These are phyloP conservation scores for Ganaspis brasiliensis DNA, from an alignment of 2,888 invertebrate species.

Conservation along the genomic window DNA sequence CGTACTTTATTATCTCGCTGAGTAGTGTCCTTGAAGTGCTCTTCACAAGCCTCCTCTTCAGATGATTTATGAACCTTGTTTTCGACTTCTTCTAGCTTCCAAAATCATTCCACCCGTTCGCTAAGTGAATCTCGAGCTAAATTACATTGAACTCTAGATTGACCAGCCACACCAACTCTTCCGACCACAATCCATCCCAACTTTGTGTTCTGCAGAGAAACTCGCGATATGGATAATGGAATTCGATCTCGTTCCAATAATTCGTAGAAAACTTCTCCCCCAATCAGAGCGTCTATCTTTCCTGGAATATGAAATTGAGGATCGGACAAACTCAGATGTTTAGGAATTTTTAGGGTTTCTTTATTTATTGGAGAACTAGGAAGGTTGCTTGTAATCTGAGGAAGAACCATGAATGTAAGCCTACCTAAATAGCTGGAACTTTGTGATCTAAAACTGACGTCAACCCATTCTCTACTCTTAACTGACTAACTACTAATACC, in stretches of 20 bases:
- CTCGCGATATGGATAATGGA: not conserved
- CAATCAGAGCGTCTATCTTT: not conserved
- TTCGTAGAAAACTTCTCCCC: not conserved
- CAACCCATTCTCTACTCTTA: not conserved
- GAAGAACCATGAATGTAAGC: slow-evolving; percentile 37
- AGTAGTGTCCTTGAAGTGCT: slow-evolving; percentile 60
- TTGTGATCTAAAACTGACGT: slow-evolving; percentile 18
- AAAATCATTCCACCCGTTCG: slow-evolving; percentile 49
- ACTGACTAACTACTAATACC: not conserved
- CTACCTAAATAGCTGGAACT: not conserved
- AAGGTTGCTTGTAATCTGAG: slow-evolving; percentile 37
- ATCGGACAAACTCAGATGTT: not conserved
- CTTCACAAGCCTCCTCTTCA: slow-evolving; percentile 58
- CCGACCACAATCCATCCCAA: not conserved
- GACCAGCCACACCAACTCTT: too few species aligned
- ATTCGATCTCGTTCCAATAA: not conserved
- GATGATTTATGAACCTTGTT: slow-evolving; percentile 54
- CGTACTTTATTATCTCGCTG: slow-evolving; percentile 58
- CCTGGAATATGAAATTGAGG: not conserved
- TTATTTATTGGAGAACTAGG: slow-evolving; percentile 13
- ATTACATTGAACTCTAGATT: not conserved
- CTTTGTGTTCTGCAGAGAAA: not conserved
- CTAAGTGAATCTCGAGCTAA: not conserved
- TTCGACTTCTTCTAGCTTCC: slow-evolving; percentile 64
- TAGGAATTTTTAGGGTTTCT: slow-evolving; percentile 23